Evolutionary conservation across 2,888 invertebrate species (phyloP).

Genomic region (Molorchus minor): DNA sequence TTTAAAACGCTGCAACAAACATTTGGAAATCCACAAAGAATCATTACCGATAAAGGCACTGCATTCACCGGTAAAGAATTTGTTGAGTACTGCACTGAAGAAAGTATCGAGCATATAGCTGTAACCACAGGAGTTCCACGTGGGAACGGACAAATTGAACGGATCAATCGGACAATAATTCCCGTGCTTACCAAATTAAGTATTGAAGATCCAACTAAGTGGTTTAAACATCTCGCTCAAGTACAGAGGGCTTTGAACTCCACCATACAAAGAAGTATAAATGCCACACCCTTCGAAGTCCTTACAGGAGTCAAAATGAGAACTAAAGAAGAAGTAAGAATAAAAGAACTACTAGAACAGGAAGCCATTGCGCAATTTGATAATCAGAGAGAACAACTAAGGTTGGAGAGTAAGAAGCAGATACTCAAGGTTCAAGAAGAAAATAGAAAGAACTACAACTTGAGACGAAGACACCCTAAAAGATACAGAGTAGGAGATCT

Average conservation of each 20-base stretch:
- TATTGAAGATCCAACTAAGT: slow-evolving; percentile 48
- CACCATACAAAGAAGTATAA: slow-evolving; percentile 46
- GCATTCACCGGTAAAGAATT: slow-evolving; percentile 57
- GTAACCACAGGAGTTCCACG: slow-evolving; percentile 52
- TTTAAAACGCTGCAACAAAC: slow-evolving; percentile 34
- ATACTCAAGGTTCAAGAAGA: slow-evolving; percentile 40
- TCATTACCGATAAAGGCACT: slow-evolving; percentile 51
- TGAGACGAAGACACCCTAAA: slow-evolving; percentile 36
- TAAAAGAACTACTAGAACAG: slow-evolving; percentile 27
- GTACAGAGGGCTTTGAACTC: slow-evolving; percentile 48
- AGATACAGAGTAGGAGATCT: slow-evolving; percentile 42
- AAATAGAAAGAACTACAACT: slow-evolving; percentile 42
- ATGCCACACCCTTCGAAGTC: slow-evolving; percentile 40
- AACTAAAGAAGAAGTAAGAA: slow-evolving; percentile 26
- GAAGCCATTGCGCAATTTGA: slow-evolving; percentile 23
- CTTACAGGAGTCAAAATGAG: slow-evolving; percentile 41
- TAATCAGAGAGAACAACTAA: slow-evolving; percentile 27
- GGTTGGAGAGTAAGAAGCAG: slow-evolving; percentile 26
- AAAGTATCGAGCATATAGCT: slow-evolving; percentile 50
- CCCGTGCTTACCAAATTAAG: slow-evolving; percentile 53
- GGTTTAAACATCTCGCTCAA: slow-evolving; percentile 45
- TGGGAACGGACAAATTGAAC: slow-evolving; percentile 56
- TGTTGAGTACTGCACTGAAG: slow-evolving; percentile 51
- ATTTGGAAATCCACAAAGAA: slow-evolving; percentile 44
- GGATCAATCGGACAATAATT: slow-evolving; percentile 52